These are phyloP conservation scores for Ladona fulva DNA, from an alignment of 1,140 invertebrate species.

Conservation along the genomic window DNA sequence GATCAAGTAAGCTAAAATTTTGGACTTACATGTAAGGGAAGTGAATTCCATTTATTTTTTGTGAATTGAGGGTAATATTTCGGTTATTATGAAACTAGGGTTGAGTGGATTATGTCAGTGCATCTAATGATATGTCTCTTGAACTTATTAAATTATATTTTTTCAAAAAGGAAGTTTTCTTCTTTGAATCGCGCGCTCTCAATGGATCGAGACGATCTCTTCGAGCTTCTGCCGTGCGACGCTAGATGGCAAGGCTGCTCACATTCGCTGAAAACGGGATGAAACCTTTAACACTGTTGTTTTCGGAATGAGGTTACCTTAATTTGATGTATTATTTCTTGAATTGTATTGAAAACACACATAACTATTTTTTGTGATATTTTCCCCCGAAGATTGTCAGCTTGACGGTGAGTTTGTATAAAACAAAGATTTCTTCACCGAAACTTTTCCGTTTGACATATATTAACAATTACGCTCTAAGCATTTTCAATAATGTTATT, in stretches of 20 bases:
- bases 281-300: too few relatives aligned
- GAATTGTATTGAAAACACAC: too few relatives aligned
- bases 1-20: neutral
- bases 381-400: too few relatives aligned
- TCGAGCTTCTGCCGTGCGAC: neutral
- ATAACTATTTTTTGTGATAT: too few relatives aligned
- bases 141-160: constrained; percentile 6
- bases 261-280: too few relatives aligned
- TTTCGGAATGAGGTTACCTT: too few relatives aligned
- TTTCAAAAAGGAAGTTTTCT: neutral
- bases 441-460: too few relatives aligned
- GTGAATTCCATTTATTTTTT: neutral
- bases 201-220: neutral
- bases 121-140: neutral
- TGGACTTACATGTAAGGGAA: neutral
- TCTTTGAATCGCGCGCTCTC: neutral
- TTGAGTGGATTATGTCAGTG: neutral
- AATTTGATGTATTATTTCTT: too few relatives aligned
- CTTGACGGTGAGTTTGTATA: too few relatives aligned
- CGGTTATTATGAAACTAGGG: neutral
- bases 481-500: too few relatives aligned
- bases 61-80: neutral
- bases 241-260: neutral
- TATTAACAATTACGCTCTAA: too few relatives aligned
- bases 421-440: too few relatives aligned